These are phyloP conservation scores for Ceyx erithaca DNA, from an alignment of 2,797 vertebrate species.

Conservation along the genomic window DNA sequence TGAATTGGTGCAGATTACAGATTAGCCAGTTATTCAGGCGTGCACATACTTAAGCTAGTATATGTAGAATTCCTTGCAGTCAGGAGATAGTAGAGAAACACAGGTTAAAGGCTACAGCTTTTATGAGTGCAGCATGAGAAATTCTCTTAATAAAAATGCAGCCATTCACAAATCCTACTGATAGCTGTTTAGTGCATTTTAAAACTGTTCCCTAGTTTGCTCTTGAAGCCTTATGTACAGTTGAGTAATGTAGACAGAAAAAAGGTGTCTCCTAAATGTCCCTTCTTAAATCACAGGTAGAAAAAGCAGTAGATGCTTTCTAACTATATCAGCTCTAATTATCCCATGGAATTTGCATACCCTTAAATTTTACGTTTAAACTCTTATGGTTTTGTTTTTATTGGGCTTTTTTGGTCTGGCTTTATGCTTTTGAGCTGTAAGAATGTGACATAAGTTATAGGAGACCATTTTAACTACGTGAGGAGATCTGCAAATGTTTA, in stretches of 20 bases:
- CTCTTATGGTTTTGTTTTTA: not conserved
- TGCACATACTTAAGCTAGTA: not conserved
- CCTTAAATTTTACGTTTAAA: not conserved
- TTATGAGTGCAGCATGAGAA: not conserved
- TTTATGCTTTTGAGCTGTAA: not conserved
- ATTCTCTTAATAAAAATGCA: not conserved
- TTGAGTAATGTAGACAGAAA: not conserved
- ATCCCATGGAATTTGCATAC: not conserved
- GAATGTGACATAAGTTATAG: not conserved
- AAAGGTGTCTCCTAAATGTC: not conserved
- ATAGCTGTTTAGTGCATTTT: not conserved
- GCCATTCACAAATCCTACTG: fast-evolving
- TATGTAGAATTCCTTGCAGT: not conserved
- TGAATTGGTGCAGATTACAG: not conserved
- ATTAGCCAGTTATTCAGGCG: not conserved
- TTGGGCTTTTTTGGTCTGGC: not conserved
- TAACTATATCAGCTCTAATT: not conserved
- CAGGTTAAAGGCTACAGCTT: not conserved
- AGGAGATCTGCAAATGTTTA: not conserved
- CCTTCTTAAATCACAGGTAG: not conserved
- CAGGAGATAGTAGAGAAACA: not conserved
- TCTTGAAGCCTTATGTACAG: not conserved
- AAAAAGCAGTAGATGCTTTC: not conserved
- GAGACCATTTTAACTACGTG: not conserved
- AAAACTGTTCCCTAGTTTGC: not conserved